Conservation (phyloP, 2,888 invertebrate species). For the Willowsia nigromaculata region DNA sequence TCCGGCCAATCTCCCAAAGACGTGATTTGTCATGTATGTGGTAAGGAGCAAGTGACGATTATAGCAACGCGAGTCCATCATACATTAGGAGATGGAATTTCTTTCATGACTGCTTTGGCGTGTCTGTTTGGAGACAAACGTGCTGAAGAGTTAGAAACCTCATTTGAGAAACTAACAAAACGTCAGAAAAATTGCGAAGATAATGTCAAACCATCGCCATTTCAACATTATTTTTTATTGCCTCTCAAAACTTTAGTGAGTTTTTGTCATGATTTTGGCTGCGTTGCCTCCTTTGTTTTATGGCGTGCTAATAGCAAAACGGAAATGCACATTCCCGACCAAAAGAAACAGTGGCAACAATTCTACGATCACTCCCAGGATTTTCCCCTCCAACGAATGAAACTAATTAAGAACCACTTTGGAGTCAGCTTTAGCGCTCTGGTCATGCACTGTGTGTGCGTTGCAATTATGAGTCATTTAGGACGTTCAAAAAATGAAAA, state of each 20-base stretch:
- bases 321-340: background rate
- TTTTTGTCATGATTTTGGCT: background rate
- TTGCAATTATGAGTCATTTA: background rate
- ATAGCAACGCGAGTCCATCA: background rate
- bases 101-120: background rate
- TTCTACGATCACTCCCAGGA: background rate
- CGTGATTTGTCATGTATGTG: background rate
- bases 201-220: background rate
- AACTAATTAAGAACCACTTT: background rate
- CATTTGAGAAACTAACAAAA: background rate
- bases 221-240: too few species aligned
- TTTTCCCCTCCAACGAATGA: background rate
- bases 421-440: background rate
- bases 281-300: background rate
- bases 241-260: background rate
- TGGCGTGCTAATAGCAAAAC: background rate
- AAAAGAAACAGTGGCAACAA: background rate
- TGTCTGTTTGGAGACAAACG: background rate
- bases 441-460: background rate
- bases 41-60: background rate
- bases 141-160: background rate
- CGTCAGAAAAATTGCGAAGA: background rate
- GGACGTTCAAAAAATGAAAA: background rate
- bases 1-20: too few species aligned
- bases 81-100: background rate